Conservation (phyloP, 1,140 invertebrate genomes). For the Sipha flava region DNA sequence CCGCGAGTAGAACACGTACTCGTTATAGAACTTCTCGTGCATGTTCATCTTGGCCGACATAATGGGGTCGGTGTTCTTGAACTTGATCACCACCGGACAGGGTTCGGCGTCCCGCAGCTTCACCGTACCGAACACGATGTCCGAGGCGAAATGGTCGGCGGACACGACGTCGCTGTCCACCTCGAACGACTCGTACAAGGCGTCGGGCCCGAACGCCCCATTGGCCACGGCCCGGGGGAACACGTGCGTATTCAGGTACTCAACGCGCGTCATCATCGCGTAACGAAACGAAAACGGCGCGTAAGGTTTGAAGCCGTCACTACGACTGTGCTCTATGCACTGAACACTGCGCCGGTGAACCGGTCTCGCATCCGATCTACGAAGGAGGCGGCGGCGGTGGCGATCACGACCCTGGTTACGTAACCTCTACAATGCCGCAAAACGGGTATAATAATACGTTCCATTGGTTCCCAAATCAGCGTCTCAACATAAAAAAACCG, state of each 20-base stretch:
- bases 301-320: too few relatives aligned
- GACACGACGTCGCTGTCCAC: background rate
- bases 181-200: background rate
- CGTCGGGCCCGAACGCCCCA: background rate
- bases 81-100: background rate
- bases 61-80: background rate
- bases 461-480: too few relatives aligned
- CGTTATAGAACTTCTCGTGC: slow-evolving; percentile 19
- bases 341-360: too few relatives aligned
- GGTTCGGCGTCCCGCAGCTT: background rate
- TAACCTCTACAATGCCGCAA: too few relatives aligned
- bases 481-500: too few relatives aligned
- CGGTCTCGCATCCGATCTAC: too few relatives aligned
- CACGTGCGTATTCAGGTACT: background rate
- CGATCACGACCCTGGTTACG: too few relatives aligned
- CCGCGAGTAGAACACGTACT: background rate
- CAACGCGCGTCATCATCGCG: background rate
- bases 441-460: too few relatives aligned
- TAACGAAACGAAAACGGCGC: too few relatives aligned
- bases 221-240: background rate
- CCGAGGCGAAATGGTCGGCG: background rate
- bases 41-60: background rate
- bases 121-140: slow-evolving; percentile 6
- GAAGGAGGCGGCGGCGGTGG: too few relatives aligned
- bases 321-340: too few relatives aligned